Evolutionary conservation across 2,888 invertebrate species (phyloP).

Genomic region (Margaritifera margaritifera): DNA sequence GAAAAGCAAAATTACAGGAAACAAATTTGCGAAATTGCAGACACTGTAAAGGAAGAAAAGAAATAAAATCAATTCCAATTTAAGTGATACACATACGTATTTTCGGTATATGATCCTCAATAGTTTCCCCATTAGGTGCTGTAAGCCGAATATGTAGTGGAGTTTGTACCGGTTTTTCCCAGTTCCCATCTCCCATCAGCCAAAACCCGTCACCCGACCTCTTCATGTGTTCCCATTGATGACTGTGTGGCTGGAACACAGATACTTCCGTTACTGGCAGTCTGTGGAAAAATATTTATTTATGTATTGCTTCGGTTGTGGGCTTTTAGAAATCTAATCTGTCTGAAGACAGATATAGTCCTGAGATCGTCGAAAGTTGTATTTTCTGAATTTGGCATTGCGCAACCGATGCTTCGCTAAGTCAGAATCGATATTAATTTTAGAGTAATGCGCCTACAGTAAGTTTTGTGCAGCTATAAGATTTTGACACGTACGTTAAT

Average conservation of each 20-base stretch:
- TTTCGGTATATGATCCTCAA: conserved; percentile 36
- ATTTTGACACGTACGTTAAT: too few species aligned
- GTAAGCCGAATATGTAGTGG: conserved; percentile 41
- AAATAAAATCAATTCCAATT: neutral
- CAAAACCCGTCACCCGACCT: conserved; percentile 51
- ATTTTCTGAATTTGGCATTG: too few species aligned
- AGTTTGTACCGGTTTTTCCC: conserved; percentile 34
- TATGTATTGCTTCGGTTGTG: neutral
- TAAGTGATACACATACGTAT: conserved; percentile 36
- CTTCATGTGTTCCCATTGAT: conserved; percentile 28
- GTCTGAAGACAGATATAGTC: too few species aligned
- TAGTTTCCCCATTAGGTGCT: conserved; percentile 41
- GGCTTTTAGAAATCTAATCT: too few species aligned
- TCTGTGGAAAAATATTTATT: conserved; percentile 19
- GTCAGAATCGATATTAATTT: too few species aligned
- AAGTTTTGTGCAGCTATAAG: too few species aligned
- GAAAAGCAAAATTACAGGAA: too few species aligned
- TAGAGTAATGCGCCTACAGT: too few species aligned
- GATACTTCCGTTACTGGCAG: conserved; percentile 47
- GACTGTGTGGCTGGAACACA: conserved; percentile 32
- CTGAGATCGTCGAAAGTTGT: too few species aligned
- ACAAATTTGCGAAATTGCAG: too few species aligned
- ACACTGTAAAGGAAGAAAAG: too few species aligned
- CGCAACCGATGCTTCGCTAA: too few species aligned
- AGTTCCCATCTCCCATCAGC: conserved; percentile 17